phyloP scores from a whole-genome alignment of 2,113 vertebrate species.

The Entomyzon cyanotis region DNA sequence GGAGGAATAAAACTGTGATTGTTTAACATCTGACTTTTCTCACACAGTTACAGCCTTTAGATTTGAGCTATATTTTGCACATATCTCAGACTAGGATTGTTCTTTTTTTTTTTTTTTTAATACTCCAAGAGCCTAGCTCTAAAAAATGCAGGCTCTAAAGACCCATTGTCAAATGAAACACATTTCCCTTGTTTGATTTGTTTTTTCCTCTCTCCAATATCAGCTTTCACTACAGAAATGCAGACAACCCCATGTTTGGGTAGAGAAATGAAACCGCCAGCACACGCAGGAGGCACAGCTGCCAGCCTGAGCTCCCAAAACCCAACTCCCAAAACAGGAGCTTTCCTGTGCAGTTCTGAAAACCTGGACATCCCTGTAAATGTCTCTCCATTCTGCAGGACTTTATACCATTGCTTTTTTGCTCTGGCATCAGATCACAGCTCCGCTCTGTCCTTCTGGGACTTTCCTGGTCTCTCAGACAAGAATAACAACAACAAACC shows the following conservation, averaged over 20 bases:
- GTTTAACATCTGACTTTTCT: constrained; percentile 71
- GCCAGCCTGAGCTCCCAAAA: background rate
- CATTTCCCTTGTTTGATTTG: constrained; percentile 30
- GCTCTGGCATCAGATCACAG: constrained; percentile 32
- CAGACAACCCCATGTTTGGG: background rate
- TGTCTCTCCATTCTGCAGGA: background rate
- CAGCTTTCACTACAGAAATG: constrained; percentile 44
- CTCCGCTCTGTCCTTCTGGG: background rate
- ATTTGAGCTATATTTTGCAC: constrained; percentile 57
- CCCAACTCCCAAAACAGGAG: background rate
- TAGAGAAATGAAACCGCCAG: constrained; percentile 4
- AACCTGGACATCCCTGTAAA: background rate
- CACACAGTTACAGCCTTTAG: constrained; percentile 59
- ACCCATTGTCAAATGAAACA: constrained; percentile 58
- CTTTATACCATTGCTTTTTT: background rate
- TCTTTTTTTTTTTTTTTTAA: background rate
- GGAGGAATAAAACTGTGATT: constrained; percentile 66
- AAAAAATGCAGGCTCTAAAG: constrained; percentile 48
- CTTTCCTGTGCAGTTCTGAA: background rate
- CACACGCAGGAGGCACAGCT: background rate
- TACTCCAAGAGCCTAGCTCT: constrained; percentile 5
- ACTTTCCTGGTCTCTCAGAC: background rate
- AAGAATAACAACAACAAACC: constrained; percentile 55
- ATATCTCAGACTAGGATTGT: constrained; percentile 3
- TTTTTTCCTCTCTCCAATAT: constrained; percentile 50